Evolutionary conservation across 2,888 invertebrate genomes (phyloP).

Genomic region (Brenthis ino): DNA sequence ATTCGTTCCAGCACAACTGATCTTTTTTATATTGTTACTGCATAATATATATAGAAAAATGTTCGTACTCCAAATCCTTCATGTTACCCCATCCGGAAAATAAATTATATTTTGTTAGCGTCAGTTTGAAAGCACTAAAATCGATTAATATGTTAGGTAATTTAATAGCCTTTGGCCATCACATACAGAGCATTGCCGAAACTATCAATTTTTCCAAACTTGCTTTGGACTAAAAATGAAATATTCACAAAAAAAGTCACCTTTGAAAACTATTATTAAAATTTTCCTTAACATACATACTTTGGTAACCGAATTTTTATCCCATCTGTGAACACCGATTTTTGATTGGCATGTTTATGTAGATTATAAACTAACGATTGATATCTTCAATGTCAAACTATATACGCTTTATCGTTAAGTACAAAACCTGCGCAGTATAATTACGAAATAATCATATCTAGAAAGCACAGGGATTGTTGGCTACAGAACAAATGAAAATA

Average conservation of each 20-base stretch:
- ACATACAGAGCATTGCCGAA: neutral
- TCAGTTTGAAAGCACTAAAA: constrained; percentile 8
- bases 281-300: no score
- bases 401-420: no score
- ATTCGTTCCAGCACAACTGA: neutral
- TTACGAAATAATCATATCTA: constrained; percentile 4
- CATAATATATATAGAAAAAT: neutral
- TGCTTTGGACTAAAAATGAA: constrained; percentile 7
- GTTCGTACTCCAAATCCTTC: neutral
- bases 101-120: neutral
- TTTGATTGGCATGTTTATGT: no score
- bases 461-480: constrained; percentile 24
- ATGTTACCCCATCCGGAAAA: neutral
- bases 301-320: neutral
- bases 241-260: neutral
- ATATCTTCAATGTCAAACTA: no score
- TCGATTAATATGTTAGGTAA: constrained; percentile 23
- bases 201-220: constrained; percentile 17
- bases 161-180: constrained; percentile 19
- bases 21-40: constrained; percentile 4
- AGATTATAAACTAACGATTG: no score
- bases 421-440: neutral
- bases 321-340: no score
- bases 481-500: constrained; percentile 26
- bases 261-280: neutral